Base-by-base conservation (phyloP, 2,113 vertebrate genomes). In the Anolis sagrei region DNA sequence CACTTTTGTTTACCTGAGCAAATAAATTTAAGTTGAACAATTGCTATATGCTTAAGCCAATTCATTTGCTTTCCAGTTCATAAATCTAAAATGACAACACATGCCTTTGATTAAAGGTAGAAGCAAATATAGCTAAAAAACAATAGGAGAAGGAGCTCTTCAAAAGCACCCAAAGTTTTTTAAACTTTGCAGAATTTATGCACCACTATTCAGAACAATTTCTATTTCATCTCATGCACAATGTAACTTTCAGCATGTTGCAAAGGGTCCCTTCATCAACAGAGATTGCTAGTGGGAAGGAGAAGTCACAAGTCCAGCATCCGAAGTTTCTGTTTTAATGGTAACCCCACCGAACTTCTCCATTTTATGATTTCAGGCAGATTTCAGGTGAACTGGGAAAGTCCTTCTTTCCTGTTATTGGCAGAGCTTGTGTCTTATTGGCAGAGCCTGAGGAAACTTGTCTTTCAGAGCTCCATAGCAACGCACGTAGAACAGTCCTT, bases 211-310 rank as follows among this genome's bases (percentile, higher is more conserved):
- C 14, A 44, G 27, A 18, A 44, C 25, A 3, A 34, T 72, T 72
- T 62, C 18, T 25, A 7, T 27, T 61, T 19, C 36, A 8, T 4
- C 4, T 19, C 4, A 66, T 48, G 27, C 29, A 34, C n/a, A 29
- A n/a, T 9, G 16, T 14, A 39, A 76, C 29, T 16, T 19, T 4
- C 21, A 84, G 29, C 13, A 21, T 74, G 23, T 39, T 84, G 74
- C 2, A 54, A 54, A 51, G 39, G 10, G 14, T 6, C 14, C 7
- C 32, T 68, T 51, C 32, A 68, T 73, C 39, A 76, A 84, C 13
- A 84, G 82, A 84, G 61, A 39, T 62, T 11, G 32, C 25, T 36
- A 69, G 48, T 54, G 44, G 62, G 74, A 84, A 68, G 58, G 29
- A 13, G 19, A 76, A 69, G 3, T 54, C 18, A 54, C 16, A 7